phyloP scores from a whole-genome alignment of 2,888 invertebrate genomes.

The Electrophaes corylata region DNA sequence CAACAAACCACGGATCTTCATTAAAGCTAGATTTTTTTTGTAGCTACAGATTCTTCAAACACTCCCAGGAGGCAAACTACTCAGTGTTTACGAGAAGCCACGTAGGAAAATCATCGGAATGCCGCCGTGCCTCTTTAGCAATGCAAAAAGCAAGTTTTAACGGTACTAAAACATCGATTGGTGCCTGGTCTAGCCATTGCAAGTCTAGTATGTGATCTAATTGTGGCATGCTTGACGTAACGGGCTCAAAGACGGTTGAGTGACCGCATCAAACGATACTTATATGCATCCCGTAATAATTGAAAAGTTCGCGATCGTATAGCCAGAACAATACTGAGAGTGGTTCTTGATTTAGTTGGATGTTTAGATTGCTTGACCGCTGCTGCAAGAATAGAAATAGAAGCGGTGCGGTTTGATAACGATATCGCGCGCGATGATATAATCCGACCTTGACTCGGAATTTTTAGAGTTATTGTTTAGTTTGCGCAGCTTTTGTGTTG shows the following conservation, averaged over 20 bases:
- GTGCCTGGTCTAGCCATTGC: conserved; percentile 72
- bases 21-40: conserved; percentile 13
- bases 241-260: conserved; percentile 75
- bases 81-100: conserved; percentile 50
- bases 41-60: conserved; percentile 13
- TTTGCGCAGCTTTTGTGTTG: neutral
- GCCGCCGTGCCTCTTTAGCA: conserved; percentile 46
- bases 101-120: conserved; percentile 56
- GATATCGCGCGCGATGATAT: conserved; percentile 48
- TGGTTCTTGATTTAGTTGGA: conserved; percentile 61
- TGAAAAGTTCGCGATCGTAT: conserved; percentile 55
- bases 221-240: conserved; percentile 80
- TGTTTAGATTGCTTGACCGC: conserved; percentile 58
- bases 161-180: conserved; percentile 74
- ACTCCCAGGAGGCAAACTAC: conserved; percentile 20
- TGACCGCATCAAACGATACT: conserved; percentile 75
- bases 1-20: conserved; percentile 17
- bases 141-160: conserved; percentile 72
- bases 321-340: conserved; percentile 48
- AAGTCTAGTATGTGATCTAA: conserved; percentile 77
- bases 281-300: conserved; percentile 64
- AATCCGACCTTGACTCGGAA: conserved; percentile 52
- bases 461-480: conserved; percentile 35
- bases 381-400: conserved; percentile 56
- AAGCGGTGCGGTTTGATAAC: conserved; percentile 52